phyloP scores from a whole-genome alignment of 2,797 vertebrate species.

The Furcifer pardalis region DNA sequence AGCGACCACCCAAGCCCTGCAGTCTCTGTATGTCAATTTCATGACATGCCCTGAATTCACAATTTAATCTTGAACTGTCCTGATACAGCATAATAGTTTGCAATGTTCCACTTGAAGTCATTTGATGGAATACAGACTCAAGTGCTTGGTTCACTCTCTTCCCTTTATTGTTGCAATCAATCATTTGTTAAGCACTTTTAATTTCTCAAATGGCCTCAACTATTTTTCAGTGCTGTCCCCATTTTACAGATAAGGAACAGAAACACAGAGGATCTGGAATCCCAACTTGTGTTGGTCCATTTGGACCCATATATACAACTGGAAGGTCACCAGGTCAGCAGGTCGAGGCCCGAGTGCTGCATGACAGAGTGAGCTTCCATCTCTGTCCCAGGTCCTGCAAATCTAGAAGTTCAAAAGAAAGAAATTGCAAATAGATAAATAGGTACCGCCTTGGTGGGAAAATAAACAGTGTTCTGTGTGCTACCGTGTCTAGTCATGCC shows the following conservation, averaged over 20 bases:
- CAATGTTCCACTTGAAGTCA: slow-evolving; percentile 60
- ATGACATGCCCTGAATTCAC: slow-evolving; percentile 70
- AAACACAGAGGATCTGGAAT: no score
- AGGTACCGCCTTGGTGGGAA: no score
- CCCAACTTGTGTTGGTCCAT: neutral
- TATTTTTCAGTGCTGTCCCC: neutral
- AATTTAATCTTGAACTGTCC: slow-evolving; percentile 67
- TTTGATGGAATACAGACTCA: slow-evolving; percentile 46
- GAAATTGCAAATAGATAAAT: no score
- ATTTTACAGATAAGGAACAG: neutral
- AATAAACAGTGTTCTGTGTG: no score
- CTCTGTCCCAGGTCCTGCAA: no score
- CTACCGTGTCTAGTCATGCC: no score
- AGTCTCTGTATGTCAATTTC: slow-evolving; percentile 71
- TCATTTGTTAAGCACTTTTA: slow-evolving; percentile 9
- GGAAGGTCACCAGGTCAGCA: no score
- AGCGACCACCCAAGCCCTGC: slow-evolving; percentile 54
- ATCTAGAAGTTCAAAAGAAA: no score
- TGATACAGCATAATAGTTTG: slow-evolving; percentile 54
- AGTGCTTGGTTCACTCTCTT: slow-evolving; percentile 37
- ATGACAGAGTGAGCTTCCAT: no score
- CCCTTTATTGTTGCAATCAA: neutral
- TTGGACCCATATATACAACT: neutral
- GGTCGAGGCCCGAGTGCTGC: no score
- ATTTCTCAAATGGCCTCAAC: neutral